A percentile compares a stretch with the other conserved stretches of the same genome.
phyloP scores from a whole-genome alignment of 2,888 invertebrate species.

The Drosophila multiciliata region DNA sequence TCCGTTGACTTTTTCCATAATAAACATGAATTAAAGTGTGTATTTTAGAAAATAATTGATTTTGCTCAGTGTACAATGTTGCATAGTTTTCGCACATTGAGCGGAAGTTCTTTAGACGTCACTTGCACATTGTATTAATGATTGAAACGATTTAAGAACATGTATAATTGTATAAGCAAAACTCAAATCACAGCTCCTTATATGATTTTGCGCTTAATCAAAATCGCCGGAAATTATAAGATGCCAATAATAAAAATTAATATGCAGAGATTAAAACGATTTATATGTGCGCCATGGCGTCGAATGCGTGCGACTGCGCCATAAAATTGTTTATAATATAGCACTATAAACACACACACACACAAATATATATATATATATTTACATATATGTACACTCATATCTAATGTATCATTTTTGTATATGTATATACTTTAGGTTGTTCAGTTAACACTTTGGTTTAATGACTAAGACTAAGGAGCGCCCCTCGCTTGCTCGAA shows the following conservation, averaged over 20 bases:
- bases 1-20: background rate
- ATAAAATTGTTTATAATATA: slow-evolving; percentile 62
- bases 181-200: slow-evolving; percentile 54
- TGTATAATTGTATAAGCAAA: background rate
- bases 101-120: slow-evolving; percentile 57
- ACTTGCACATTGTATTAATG: slow-evolving; percentile 51
- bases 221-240: slow-evolving; percentile 70
- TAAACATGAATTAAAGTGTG: background rate
- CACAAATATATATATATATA: slow-evolving; percentile 11
- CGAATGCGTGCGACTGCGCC: slow-evolving; percentile 67
- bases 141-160: slow-evolving; percentile 11
- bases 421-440: slow-evolving; percentile 36
- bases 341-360: slow-evolving; percentile 29
- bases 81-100: slow-evolving; percentile 26
- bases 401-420: slow-evolving; percentile 16
- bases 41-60: background rate
- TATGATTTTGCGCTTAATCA: slow-evolving; percentile 56
- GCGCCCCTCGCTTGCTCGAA: slow-evolving; percentile 59
- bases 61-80: slow-evolving; percentile 24
- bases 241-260: slow-evolving; percentile 75
- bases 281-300: slow-evolving; percentile 72
- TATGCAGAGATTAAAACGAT: slow-evolving; percentile 78
- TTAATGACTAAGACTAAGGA: slow-evolving; percentile 81
- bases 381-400: slow-evolving; percentile 7
- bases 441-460: slow-evolving; percentile 65